Conservation (phyloP, 2,113 vertebrate genomes). For the Oncorhynchus keta region DNA sequence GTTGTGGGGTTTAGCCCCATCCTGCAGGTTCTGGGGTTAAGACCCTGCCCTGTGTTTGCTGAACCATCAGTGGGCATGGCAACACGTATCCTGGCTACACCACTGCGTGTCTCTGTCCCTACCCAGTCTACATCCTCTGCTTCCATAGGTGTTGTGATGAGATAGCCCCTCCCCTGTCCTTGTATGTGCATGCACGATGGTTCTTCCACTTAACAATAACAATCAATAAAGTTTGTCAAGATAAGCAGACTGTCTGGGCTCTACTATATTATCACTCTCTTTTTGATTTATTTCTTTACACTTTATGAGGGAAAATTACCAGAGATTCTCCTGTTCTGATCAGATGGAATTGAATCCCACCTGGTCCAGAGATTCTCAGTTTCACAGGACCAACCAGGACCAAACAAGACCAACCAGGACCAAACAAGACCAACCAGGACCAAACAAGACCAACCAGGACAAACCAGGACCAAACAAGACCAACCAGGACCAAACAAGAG, state of each 20-base stretch:
- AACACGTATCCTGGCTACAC: slow-evolving; percentile 29
- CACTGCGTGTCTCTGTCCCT: slow-evolving; percentile 79
- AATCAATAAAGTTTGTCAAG: slow-evolving; percentile 98
- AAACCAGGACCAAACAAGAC: too few species aligned
- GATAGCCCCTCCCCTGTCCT: slow-evolving; percentile 91
- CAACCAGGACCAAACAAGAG: too few species aligned
- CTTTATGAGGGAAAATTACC: background rate
- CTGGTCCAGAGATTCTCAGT: too few species aligned
- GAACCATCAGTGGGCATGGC: background rate
- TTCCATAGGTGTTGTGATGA: slow-evolving; percentile 92
- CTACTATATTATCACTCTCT: slow-evolving; percentile 37
- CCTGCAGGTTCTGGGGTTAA: background rate
- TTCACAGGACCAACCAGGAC: too few species aligned
- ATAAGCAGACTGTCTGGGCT: slow-evolving; percentile 74
- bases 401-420: too few species aligned
- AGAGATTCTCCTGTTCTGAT: too few species aligned
- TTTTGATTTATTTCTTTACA: background rate
- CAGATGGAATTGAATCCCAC: too few species aligned
- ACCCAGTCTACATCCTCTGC: slow-evolving; percentile 89
- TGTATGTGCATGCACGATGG: slow-evolving; percentile 96
- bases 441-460: too few species aligned
- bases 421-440: too few species aligned
- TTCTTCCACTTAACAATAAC: slow-evolving; percentile 89
- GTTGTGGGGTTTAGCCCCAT: too few species aligned
- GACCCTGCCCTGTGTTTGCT: slow-evolving; percentile 58